phyloP scores from a whole-genome alignment of 2,797 vertebrate species.

The Oceanodroma leucorhoa region DNA sequence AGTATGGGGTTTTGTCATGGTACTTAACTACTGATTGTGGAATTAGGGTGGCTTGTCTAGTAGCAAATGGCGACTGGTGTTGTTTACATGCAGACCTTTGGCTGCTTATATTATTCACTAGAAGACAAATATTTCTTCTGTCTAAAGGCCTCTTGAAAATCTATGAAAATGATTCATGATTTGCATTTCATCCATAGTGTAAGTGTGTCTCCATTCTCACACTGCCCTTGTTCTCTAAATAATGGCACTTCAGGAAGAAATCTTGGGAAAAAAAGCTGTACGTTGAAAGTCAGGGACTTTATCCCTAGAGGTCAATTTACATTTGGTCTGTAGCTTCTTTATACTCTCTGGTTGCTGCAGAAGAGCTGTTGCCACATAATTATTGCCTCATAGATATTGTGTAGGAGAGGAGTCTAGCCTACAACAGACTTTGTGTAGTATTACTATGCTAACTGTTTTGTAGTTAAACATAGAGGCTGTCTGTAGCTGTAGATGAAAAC shows the following conservation, averaged over 20 bases:
- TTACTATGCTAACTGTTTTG: neutral
- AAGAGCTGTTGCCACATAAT: neutral
- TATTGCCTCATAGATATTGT: neutral
- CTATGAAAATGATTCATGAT: neutral
- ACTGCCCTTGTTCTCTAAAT: neutral
- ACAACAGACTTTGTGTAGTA: neutral
- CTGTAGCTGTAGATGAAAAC: neutral
- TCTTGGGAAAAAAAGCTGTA: neutral
- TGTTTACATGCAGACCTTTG: neutral
- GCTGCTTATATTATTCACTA: neutral
- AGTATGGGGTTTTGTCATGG: neutral
- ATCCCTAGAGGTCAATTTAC: neutral
- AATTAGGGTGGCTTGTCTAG: neutral
- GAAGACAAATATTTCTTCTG: neutral
- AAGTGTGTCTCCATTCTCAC: neutral
- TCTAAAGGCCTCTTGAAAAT: neutral
- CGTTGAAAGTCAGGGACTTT: neutral
- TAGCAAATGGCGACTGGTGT: neutral
- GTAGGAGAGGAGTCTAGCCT: neutral
- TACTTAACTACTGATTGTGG: neutral
- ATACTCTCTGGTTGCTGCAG: neutral
- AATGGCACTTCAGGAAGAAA: neutral
- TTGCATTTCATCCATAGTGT: neutral
- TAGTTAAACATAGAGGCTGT: neutral
- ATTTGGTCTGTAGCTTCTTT: neutral